phyloP scores from a whole-genome alignment of 2,888 invertebrate genomes.

The Anoplius nigerrimus region DNA sequence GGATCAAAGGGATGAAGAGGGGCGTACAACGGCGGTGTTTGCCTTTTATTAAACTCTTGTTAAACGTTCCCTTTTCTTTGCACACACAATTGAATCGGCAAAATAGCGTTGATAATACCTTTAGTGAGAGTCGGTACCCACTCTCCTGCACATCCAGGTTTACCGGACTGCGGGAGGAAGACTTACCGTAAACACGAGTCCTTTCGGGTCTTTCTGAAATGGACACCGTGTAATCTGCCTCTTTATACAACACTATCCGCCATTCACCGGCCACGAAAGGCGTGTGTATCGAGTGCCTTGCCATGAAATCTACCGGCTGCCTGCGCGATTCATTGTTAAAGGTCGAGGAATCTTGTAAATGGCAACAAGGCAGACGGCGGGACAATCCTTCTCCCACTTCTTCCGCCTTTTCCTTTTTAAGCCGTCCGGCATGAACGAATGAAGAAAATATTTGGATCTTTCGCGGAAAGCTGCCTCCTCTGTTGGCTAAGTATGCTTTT shows the following conservation, averaged over 20 bases:
- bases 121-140: constrained; percentile 21
- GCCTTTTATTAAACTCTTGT: constrained; percentile 75
- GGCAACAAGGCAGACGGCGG: constrained; percentile 24
- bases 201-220: constrained; percentile 63
- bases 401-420: constrained; percentile 13
- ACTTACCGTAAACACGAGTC: constrained; percentile 59
- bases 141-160: not conserved
- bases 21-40: constrained; percentile 63
- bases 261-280: constrained; percentile 23
- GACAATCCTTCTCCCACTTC: constrained; percentile 37
- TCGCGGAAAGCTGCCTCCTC: constrained; percentile 40
- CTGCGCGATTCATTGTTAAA: not conserved
- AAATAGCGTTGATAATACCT: constrained; percentile 73
- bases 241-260: constrained; percentile 57
- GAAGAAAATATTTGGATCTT: constrained; percentile 67
- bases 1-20: constrained; percentile 25
- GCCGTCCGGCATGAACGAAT: constrained; percentile 38
- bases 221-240: constrained; percentile 72
- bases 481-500: not conserved
- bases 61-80: constrained; percentile 72
- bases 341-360: not conserved
- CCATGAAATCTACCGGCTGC: constrained; percentile 27
- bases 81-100: constrained; percentile 74
- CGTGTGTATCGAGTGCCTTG: constrained; percentile 32
- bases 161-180: constrained; percentile 21